Evolutionary conservation across 2,888 invertebrate genomes (phyloP), one percentile per base, ranked within the genome.

Genomic region (Plagiodera versicolora): DNA sequence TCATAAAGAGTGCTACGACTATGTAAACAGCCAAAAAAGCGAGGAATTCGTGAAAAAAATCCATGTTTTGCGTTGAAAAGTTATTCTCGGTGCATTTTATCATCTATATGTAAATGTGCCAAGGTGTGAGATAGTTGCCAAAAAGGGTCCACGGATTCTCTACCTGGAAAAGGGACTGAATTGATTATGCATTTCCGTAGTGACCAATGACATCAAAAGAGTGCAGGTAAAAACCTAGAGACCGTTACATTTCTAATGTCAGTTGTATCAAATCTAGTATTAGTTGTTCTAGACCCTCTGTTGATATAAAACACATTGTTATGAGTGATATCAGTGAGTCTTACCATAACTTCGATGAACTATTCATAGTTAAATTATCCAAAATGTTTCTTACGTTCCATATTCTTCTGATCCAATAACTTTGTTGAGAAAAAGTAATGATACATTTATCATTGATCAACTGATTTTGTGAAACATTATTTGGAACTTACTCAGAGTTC

Each of bases 1-100:
- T 80, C 80, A 80, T 79, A 77, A 59, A 66, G 54, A 61, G 67
- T 50, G 45, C 16, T 16, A 28, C 11, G 49, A 55, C 35, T 51
- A 51, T 50, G 55, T 62, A 66, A 65, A 65, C 55, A 59, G 32
- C 50, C 24, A 20, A 28, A 50, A 57, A 9, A 32, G 14, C 1
- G 1, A n/a, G 11, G 19, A 48, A 20, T 39, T 24, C 11, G 5
- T 24, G 24, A 17, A n/a, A 51, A 51, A 49, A 0, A 51, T 45
- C 30, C 18, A 16, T 10, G 48, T 19, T 35, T 52, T 8, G 11
- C 17, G n/a, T n/a, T n/a, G n/a, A n/a, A n/a, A 6, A 10, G 20
- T 5, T 51, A 28, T 46, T 55, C 30, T 5, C 14, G 56, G 32
- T 45, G 45, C 4, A 11, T 32, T 16, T 17, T 17, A 17, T 51